Conservation (phyloP, 1,140 invertebrate species). For the Phymorhynchus buccinoides region DNA sequence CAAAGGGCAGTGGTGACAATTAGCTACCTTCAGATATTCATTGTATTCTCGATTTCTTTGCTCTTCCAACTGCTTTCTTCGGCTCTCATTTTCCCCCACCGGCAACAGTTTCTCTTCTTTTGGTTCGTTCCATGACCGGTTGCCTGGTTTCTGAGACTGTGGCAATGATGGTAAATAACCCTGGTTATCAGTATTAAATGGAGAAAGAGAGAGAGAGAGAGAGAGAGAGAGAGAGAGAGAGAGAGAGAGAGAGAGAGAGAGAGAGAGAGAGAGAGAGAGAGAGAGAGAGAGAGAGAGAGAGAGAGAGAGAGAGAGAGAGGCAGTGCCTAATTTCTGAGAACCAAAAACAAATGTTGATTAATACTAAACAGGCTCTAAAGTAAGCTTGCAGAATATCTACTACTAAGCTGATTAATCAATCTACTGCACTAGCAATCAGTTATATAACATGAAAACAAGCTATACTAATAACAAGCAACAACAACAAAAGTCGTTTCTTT, state of each 20-base stretch:
- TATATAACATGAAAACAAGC: no score
- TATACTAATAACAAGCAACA: no score
- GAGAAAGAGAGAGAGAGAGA: background rate
- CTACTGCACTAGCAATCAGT: no score
- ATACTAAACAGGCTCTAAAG: no score
- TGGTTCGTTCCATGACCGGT: slow-evolving; percentile 22
- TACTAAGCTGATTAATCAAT: no score
- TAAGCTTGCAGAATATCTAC: no score
- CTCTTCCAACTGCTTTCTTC: slow-evolving; percentile 6
- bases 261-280: background rate
- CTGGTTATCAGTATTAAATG: background rate
- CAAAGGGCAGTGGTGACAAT: background rate
- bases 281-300: background rate
- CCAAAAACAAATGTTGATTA: no score
- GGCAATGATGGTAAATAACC: background rate
- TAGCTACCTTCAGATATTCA: slow-evolving; percentile 22
- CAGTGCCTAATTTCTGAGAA: no score
- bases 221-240: background rate
- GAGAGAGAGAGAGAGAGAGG: background rate
- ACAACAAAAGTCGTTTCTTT: no score
- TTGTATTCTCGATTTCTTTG: slow-evolving; percentile 22
- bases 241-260: background rate
- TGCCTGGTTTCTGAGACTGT: slow-evolving; percentile 25
- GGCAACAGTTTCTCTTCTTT: slow-evolving; percentile 22
- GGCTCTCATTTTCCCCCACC: slow-evolving; percentile 25